These are phyloP conservation scores for Caranx ignobilis DNA, from an alignment of 2,113 vertebrate species.

Conservation along the genomic window DNA sequence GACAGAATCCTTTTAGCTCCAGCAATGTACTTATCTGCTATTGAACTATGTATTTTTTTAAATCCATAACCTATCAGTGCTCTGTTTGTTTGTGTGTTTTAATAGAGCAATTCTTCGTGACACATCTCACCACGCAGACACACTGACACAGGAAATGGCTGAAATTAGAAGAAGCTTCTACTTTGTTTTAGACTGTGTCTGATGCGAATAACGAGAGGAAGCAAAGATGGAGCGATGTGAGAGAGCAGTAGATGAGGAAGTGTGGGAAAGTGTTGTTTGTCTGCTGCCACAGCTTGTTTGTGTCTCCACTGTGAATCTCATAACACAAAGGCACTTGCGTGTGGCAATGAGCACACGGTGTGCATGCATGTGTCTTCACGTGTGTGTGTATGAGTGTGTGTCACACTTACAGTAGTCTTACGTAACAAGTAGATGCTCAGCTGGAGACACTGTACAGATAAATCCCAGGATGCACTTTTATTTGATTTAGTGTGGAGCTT, in stretches of 20 bases:
- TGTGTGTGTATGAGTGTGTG: slow-evolving; percentile 18
- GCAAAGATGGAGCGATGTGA: slow-evolving; percentile 65
- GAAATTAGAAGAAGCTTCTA: slow-evolving; percentile 50
- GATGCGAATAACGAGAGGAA: slow-evolving; percentile 58
- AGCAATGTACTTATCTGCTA: no score
- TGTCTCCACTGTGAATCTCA: slow-evolving; percentile 62
- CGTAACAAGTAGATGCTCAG: slow-evolving; percentile 66
- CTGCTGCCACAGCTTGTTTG: slow-evolving; percentile 71
- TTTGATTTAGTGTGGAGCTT: slow-evolving; percentile 36
- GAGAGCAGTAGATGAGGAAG: slow-evolving; percentile 56
- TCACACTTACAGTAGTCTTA: slow-evolving; percentile 52
- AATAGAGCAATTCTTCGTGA: no score
- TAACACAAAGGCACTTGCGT: slow-evolving; percentile 37
- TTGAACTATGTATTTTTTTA: no score
- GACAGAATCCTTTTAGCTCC: no score
- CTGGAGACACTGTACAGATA: slow-evolving; percentile 57
- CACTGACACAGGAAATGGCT: slow-evolving; percentile 52
- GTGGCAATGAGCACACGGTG: slow-evolving; percentile 23
- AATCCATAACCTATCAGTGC: no score
- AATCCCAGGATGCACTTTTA: slow-evolving; percentile 52
- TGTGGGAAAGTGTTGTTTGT: slow-evolving; percentile 71
- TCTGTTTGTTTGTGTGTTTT: no score
- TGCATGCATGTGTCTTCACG: slow-evolving; percentile 8
- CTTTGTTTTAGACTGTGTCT: slow-evolving; percentile 58
- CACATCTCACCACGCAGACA: slow-evolving; percentile 22